Base-by-base conservation (phyloP, 2,888 invertebrate species). In the Erebia aethiops region DNA sequence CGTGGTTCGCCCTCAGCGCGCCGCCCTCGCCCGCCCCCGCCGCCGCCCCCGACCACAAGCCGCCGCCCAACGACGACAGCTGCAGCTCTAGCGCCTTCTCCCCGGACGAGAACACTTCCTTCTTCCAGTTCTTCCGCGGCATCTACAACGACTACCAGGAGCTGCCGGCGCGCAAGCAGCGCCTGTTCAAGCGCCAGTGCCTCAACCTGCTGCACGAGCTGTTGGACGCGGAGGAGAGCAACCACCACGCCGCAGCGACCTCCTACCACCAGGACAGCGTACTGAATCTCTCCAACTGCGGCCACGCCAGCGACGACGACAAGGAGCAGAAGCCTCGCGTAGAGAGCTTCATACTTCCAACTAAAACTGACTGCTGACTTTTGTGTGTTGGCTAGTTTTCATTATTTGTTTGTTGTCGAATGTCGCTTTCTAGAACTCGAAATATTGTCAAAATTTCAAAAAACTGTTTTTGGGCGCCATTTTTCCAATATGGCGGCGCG, bases 101-200 rank as follows among this genome's bases (percentile, higher is more conserved):
- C 13, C 77, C 87, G 1, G 91, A 91, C 68, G 92, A 92, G 74
- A 87, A 82, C 80, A 80, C 84, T 5, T 88, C 90, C 1, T 92
- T 85, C 80, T 91, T 91, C 77, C 90, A 92, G 73, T 92, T 92
- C 82, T 92, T 92, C 80, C 85, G 90, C 16, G 90, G 90, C 16
- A 85, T 92, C 46, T 79, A 91, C 77, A 79, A 79, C 71, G 92
- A 92, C 75, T 92, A 89, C 79, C 83, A 79, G 74, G 89, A 88
- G 76, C 80, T 92, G 65, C 75, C 86, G 0, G 72, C 83, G 3
- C 81, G 77, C 52, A 85, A 84, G 70, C 89, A 87, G 77, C 78
- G 92, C 21, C 71, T 80, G 56, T 92, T 91, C 76, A 87, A 89
- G 51, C 83, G 91, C 10, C 84, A 86, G 74, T 91, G 92, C 71